A percentile compares a stretch with the other conserved stretches of the same genome.
Conservation (phyloP, 2,888 invertebrate genomes). For the Smittia aterrima region DNA sequence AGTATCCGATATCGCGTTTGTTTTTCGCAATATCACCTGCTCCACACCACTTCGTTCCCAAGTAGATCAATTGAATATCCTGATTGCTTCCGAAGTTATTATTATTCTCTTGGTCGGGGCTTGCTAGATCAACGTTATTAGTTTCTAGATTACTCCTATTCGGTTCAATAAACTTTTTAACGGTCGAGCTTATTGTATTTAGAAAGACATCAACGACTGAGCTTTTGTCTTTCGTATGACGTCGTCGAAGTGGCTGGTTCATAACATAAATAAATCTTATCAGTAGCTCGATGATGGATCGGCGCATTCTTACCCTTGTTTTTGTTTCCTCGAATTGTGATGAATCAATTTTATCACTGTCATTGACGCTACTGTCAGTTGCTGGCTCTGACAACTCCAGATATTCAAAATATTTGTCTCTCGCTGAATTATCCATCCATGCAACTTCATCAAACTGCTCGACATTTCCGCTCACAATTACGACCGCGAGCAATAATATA, state of each 20-base stretch:
- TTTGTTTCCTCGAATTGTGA: neutral
- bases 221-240: neutral
- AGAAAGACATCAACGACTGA: neutral
- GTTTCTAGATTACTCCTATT: no score
- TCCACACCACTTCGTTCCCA: slow-evolving; percentile 33
- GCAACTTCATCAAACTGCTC: neutral
- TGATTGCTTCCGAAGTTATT: slow-evolving; percentile 15
- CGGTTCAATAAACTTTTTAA: no score
- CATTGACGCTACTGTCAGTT: neutral
- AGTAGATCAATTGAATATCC: slow-evolving; percentile 3
- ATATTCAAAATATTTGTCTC: neutral
- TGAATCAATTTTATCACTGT: neutral
- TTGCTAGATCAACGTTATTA: neutral
- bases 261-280: neutral
- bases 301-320: neutral
- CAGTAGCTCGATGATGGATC: neutral
- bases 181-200: neutral
- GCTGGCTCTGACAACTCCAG: neutral
- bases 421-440: neutral
- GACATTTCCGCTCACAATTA: neutral
- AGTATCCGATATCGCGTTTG: slow-evolving; percentile 24
- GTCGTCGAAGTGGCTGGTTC: neutral
- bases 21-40: slow-evolving; percentile 5
- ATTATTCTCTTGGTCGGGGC: neutral
- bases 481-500: neutral